Base-by-base conservation (phyloP, 2,888 invertebrate species). In the Lepidocyrtinus sp. region DNA sequence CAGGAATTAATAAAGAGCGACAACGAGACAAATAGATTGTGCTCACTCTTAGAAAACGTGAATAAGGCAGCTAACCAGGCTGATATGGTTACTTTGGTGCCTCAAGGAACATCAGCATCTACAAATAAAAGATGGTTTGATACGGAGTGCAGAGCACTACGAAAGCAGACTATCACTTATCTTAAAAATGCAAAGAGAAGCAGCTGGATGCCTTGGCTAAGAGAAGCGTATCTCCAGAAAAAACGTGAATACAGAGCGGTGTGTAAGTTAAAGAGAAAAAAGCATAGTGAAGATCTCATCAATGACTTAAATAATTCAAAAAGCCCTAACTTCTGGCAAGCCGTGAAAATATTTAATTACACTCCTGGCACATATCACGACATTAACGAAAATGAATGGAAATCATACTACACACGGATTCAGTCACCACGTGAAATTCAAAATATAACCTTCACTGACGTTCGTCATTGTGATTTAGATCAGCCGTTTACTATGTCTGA, bases 91-190 rank as follows among this genome's bases (percentile, higher is more conserved):
- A n/a, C 7, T 19, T 2, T 2, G 7, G 2, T 63, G 9, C 36
- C 36, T 7, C 5, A 36, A 36, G 12, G 24, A 21, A 3, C 5
- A 19, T 5, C 19, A 3, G 3, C 7, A 22, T 3, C 9, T 63
- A 7, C 63, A 22, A 9, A 19, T 21, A 63, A 63, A 21, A 63
- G 22, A 22, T 63, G 63, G 63, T 63, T 63, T 63, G 63, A 63
- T 21, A 19, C 21, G 2, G 63, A 63, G 22, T 63, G 22, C 27
- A 9, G n/a, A 25, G 25, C n/a, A 26, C 26, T n/a, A 24, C 5
- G 25, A 64, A 64, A 27, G 17, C 17, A 7, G n/a, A 64, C 24
- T n/a, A 26, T 7, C 2, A 2, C 1, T 2, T 3, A 64, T 24
- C 15, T 22, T 26, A n/a, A 1, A 36, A 36, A 7, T 7, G 36